Base-by-base conservation (phyloP, 2,888 invertebrate genomes). In the Parnassius apollo region DNA sequence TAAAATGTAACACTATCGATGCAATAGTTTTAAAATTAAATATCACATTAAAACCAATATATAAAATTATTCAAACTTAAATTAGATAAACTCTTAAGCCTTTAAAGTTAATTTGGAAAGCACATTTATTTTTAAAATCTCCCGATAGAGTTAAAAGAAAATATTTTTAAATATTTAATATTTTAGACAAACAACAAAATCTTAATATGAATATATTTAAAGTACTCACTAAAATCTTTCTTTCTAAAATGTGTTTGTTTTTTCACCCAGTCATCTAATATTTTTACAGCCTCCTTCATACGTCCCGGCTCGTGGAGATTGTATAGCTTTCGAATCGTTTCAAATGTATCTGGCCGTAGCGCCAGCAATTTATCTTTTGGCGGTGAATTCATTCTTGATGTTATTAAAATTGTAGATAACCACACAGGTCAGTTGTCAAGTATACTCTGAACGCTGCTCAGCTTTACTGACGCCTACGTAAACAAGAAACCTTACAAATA, bases 231-330 rank as follows among this genome's bases (percentile, higher is more conserved):
- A 60, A 76, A 78, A 58, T 78, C 73, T 48, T 74, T 81, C 42
- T 76, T 79, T 0, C 64, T 52, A 9, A 80, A 75, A 70, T 81
- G 81, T 0, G 67, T 58, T 50, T 81, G 78, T 56, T 80, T 78
- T 11, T 69, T 65, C 2, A 80, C n/a, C 85, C 84, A 85, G 0
- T 76, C 71, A 25, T 78, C 74, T 11, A 85, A 62, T 13, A 82
- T 74, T 3, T 72, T 69, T 0, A 83, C 60, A 0, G 81, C 73
- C 61, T 81, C 70, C 1, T 66, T 64, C 59, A 84, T 68, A 48
- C 73, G 70, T 2, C 69, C 71, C 0, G 71, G 70, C 11, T 71
- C 69, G 9, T 80, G 75, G 35, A 83, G 61, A 51, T 76, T 71
- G 42, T 75, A 70, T 2, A 68, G 55, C 45, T 76, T 76, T 10